These are phyloP conservation scores for Electrona antarctica DNA, from an alignment of 2,113 vertebrate genomes.

Conservation along the genomic window DNA sequence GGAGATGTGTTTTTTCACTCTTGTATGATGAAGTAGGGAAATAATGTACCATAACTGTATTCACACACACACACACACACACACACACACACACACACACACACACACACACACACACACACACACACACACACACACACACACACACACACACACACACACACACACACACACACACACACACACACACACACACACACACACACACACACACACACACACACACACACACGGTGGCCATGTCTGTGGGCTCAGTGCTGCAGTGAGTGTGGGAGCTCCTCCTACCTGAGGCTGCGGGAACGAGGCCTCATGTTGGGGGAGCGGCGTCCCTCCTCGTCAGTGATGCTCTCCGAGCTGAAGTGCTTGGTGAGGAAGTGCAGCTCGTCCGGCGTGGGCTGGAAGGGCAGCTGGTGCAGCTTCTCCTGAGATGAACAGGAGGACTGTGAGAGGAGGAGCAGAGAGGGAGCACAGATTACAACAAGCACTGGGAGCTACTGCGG, in stretches of 20 bases:
- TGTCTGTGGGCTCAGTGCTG: not conserved
- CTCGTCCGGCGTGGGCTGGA: constrained; percentile 96
- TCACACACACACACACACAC: too few relatives aligned
- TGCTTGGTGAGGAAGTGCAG: constrained; percentile 98
- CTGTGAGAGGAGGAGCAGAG: constrained; percentile 86
- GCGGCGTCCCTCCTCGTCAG: constrained; percentile 90
- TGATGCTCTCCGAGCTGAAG: constrained; percentile 97
- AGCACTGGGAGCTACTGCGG: too few relatives aligned
- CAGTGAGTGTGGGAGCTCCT: not conserved
- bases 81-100: too few relatives aligned
- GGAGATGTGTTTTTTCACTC: too few relatives aligned
- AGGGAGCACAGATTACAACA: constrained; percentile 50
- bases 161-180: too few relatives aligned
- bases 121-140: too few relatives aligned
- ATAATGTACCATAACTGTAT: too few relatives aligned
- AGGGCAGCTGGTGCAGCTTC: constrained; percentile 98
- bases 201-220: too few relatives aligned
- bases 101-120: too few relatives aligned
- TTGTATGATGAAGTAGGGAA: too few relatives aligned
- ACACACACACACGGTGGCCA: not conserved
- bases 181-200: too few relatives aligned
- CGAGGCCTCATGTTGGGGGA: constrained; percentile 94
- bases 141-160: too few relatives aligned
- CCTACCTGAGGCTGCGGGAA: constrained; percentile 91
- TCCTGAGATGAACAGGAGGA: constrained; percentile 99